Conservation (phyloP, 1,140 invertebrate species). For the Solenopsis fugax region DNA sequence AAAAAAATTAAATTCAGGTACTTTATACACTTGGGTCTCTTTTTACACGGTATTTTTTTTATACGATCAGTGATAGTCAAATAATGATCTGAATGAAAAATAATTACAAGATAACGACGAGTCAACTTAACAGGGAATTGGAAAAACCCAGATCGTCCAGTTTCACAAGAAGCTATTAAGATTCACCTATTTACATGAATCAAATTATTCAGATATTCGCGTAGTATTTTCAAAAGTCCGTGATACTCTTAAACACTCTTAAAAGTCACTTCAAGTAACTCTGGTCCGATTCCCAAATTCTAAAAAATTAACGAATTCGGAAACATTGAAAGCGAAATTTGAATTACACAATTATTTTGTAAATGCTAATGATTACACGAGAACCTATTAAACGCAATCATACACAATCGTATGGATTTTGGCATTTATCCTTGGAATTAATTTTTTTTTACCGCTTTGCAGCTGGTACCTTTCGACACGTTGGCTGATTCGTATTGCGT, state of each 20-base stretch:
- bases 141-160: neutral
- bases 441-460: neutral
- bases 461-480: neutral
- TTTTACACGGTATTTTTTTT: no score
- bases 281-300: neutral
- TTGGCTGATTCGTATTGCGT: neutral
- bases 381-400: neutral
- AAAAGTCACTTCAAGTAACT: neutral
- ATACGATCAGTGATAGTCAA: no score
- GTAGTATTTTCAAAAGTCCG: neutral
- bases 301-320: neutral
- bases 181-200: neutral
- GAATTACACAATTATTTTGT: constrained; percentile 13
- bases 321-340: neutral
- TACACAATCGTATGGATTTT: neutral
- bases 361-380: neutral
- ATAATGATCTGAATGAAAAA: neutral
- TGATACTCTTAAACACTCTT: neutral
- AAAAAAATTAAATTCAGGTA: no score
- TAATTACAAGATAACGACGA: neutral
- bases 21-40: no score
- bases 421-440: neutral
- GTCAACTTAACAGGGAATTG: neutral
- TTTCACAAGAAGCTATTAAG: neutral
- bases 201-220: neutral